Evolutionary conservation across 2,888 invertebrate species (phyloP).

Genomic region (Mythimna loreyi): DNA sequence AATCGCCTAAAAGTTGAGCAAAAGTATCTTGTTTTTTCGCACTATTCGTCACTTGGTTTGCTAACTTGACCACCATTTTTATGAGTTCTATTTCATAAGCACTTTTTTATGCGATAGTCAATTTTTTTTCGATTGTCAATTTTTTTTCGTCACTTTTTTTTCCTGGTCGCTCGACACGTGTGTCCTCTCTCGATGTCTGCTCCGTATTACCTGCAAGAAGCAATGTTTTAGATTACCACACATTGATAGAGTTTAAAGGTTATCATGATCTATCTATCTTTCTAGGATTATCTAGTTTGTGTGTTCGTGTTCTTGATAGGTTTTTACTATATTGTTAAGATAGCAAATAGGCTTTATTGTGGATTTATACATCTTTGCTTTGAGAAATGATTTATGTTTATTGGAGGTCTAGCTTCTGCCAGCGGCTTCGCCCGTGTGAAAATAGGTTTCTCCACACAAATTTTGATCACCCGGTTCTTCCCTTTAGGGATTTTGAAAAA

Average conservation of each 20-base stretch:
- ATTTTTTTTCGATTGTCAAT: no score
- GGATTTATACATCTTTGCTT: no score
- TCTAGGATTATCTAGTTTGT: constrained; percentile 16
- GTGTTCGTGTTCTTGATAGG: no score
- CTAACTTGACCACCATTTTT: constrained; percentile 77
- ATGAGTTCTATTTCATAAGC: not conserved
- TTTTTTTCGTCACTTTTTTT: not conserved
- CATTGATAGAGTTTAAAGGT: constrained; percentile 15
- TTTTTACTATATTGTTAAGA: no score
- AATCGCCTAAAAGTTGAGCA: constrained; percentile 80
- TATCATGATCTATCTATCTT: constrained; percentile 3
- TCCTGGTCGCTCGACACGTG: constrained; percentile 18
- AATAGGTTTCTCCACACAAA: no score
- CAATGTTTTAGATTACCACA: constrained; percentile 23
- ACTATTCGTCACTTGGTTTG: constrained; percentile 59
- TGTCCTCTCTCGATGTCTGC: not conserved
- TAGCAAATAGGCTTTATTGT: no score
- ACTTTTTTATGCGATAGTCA: not conserved
- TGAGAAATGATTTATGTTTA: no score
- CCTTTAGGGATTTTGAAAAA: no score
- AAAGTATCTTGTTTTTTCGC: constrained; percentile 78
- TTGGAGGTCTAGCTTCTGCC: no score
- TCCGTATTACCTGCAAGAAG: constrained; percentile 28
- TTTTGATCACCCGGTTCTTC: no score
- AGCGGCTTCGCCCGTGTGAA: no score